Percentiles rank a stretch among this genome's conserved stretches.
phyloP scores from a whole-genome alignment of 2,113 vertebrate species.

The Terrapene triunguis region DNA sequence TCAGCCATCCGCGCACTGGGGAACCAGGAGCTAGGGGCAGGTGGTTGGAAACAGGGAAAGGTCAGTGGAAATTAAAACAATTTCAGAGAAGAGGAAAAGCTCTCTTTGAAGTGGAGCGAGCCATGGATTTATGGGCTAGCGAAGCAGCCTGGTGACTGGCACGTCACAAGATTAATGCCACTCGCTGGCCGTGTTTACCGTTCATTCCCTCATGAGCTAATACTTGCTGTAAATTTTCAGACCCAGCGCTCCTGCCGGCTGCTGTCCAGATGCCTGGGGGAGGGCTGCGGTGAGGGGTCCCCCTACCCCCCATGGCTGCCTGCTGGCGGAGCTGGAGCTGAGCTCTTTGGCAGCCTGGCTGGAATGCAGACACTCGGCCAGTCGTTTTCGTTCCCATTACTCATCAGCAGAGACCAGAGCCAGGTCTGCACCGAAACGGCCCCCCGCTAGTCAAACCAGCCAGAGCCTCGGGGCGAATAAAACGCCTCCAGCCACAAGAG shows the following conservation, averaged over 20 bases:
- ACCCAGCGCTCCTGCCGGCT: too few species aligned
- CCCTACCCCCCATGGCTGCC: too few species aligned
- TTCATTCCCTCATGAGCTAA: too few species aligned
- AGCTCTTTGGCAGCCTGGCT: neutral
- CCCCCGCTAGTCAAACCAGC: conserved; percentile 1
- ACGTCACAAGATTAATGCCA: neutral
- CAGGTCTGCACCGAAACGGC: neutral
- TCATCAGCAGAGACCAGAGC: neutral
- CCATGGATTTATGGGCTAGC: conserved; percentile 18
- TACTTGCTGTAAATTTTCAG: too few species aligned
- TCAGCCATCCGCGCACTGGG: fast-evolving
- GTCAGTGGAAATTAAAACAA: conserved; percentile 47
- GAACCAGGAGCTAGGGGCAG: neutral
- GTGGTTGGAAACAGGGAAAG: conserved; percentile 36
- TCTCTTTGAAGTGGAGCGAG: neutral
- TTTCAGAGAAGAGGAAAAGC: conserved; percentile 39
- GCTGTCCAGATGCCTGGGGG: too few species aligned
- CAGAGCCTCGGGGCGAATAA: conserved; percentile 8
- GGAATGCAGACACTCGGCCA: fast-evolving
- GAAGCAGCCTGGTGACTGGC: neutral
- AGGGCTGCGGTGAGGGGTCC: too few species aligned
- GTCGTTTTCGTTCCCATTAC: fast-evolving
- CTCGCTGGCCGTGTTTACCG: neutral
- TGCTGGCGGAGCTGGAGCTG: too few species aligned
- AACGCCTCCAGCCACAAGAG: neutral